Conservation (phyloP, 2,888 invertebrate species). For the Gastrophysa polygoni region DNA sequence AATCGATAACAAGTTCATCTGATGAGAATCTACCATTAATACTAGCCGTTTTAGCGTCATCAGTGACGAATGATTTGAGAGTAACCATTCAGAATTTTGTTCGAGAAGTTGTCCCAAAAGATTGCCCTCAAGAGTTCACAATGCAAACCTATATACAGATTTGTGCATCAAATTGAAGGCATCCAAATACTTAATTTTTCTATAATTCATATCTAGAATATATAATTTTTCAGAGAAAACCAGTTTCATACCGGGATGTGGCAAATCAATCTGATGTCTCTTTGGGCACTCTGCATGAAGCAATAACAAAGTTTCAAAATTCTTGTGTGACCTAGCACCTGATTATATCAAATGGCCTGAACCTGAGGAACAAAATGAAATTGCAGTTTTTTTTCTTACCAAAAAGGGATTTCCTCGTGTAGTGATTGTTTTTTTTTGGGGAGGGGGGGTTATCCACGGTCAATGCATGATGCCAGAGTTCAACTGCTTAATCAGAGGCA, state of each 20-base stretch:
- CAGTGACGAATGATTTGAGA: no score
- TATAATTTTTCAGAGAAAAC: no score
- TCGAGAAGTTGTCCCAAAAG: no score
- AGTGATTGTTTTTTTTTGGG: background rate
- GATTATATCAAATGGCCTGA: background rate
- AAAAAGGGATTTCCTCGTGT: background rate
- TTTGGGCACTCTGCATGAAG: background rate
- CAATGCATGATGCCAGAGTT: slow-evolving; percentile 1
- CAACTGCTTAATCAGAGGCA: background rate
- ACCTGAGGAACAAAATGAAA: slow-evolving; percentile 1
- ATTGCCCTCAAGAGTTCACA: no score
- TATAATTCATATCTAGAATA: background rate
- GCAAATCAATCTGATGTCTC: background rate
- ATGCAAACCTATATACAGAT: no score
- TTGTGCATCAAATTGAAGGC: no score
- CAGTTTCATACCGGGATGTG: background rate
- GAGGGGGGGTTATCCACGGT: background rate
- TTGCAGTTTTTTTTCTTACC: background rate
- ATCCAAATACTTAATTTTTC: background rate
- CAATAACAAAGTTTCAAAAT: background rate
- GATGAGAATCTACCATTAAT: no score
- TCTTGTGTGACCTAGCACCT: background rate
- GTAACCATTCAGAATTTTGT: no score
- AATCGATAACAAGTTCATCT: no score
- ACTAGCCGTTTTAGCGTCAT: no score